A percentile compares a stretch with the other conserved stretches of the same genome.
Evolutionary conservation across 2,113 vertebrate genomes (phyloP).

Genomic region (Platysternon megacephalum): DNA sequence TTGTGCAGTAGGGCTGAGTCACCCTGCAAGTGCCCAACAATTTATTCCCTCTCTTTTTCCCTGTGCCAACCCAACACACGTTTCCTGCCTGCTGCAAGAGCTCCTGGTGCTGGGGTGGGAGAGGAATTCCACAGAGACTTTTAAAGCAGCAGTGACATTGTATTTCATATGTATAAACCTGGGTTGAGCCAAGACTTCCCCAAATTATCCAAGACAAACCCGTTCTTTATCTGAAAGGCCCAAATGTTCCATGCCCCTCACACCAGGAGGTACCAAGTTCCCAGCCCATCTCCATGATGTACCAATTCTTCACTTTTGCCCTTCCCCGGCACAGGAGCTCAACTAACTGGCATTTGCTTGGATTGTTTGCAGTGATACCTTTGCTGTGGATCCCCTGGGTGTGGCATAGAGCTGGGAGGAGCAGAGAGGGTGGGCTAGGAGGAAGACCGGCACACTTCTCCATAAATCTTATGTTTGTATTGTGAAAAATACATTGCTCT

Average conservation of each 20-base stretch:
- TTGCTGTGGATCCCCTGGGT: not conserved
- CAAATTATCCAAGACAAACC: not conserved
- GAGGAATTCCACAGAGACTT: not conserved
- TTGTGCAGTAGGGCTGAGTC: not conserved
- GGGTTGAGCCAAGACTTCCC: not conserved
- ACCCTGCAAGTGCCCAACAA: not conserved
- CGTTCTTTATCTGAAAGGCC: not conserved
- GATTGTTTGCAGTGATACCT: not conserved
- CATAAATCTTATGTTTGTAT: not conserved
- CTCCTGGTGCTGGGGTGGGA: not conserved
- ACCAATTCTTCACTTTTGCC: not conserved
- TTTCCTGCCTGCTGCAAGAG: slow-evolving; percentile 8
- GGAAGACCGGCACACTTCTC: not conserved
- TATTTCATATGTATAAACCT: slow-evolving; percentile 19
- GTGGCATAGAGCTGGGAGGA: not conserved
- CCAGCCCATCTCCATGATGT: not conserved
- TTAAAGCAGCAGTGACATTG: slow-evolving; percentile 10
- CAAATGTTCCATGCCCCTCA: not conserved
- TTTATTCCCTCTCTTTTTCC: not conserved
- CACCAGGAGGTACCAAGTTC: not conserved
- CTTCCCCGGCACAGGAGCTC: not conserved
- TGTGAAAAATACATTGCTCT: slow-evolving; percentile 5
- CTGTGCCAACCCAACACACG: not conserved
- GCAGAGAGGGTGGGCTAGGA: not conserved
- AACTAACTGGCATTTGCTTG: not conserved